Evolutionary conservation across 1,140 invertebrate species (phyloP), one percentile per base, ranked within the genome.

Genomic region (Gonioctena quinquepunctata): DNA sequence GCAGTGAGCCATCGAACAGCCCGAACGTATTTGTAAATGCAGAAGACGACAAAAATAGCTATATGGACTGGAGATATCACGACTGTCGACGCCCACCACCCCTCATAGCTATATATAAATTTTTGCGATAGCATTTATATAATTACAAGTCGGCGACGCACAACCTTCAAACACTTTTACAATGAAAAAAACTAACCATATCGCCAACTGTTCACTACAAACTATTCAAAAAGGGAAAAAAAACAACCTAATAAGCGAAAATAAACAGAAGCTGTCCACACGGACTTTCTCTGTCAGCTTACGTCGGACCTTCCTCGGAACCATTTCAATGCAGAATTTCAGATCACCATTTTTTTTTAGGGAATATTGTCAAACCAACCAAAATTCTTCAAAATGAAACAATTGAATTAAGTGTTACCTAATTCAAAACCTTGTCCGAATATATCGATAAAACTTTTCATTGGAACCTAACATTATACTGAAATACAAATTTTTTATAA

Each of bases 81-180:
- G 63, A 74, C 69, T 72, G 72, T 70, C 69, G 16, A 70, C 60
- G 23, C 22, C 48, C 16, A 27, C 57, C 27, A 56, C 60, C 26
- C 54, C 66, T 52, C 22, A 62, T 21, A 66, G 66, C 42, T 56
- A 61, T 66, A 68, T 63, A 60, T 72, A 66, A 19, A 72, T 66
- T 66, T 67, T 63, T 72, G 67, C 70, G n/a, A 25, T 59, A 72
- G 61, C 42, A 70, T 66, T 61, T 64, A 56, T 71, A 27, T 71
- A 68, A 74, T 77, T 77, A 73, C 69, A 68, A 76, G 73, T 68
- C 74, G 77, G 76, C 76, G 76, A 77, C 69, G 77, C 77, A 79
- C 77, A 79, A 79, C 77, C 77, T 76, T 78, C 74, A 69, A 72
- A 78, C 72, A 77, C 69, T 76, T 75, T 71, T 77, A 71, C 60